These are phyloP conservation scores for Halictus rubicundus DNA, from an alignment of 1,140 invertebrate species.

Conservation along the genomic window DNA sequence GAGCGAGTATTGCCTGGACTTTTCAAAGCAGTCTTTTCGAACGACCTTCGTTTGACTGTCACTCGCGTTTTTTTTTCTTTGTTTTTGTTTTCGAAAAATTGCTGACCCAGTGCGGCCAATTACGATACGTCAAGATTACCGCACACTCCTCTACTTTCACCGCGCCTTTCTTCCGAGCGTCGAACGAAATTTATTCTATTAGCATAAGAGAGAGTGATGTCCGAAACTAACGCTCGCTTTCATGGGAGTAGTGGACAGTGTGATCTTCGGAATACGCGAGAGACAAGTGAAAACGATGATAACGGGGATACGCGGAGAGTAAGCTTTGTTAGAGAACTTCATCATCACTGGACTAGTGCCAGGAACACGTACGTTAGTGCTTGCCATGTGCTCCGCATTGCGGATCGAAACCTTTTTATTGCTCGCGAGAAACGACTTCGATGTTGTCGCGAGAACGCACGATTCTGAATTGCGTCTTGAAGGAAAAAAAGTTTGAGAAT, in stretches of 20 bases:
- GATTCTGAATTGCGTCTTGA: too few relatives aligned
- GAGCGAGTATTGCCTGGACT: too few relatives aligned
- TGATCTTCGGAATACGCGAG: not conserved
- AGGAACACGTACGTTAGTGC: constrained; percentile 7
- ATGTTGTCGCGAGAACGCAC: too few relatives aligned
- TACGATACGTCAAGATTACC: constrained; percentile 30
- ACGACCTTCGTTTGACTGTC: too few relatives aligned
- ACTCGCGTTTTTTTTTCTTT: too few relatives aligned
- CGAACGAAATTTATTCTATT: constrained; percentile 48
- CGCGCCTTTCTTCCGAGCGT: constrained; percentile 17
- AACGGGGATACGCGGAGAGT: too few relatives aligned
- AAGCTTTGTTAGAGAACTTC: not conserved
- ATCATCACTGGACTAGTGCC: constrained; percentile 33
- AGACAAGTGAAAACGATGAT: not conserved
- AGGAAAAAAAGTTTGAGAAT: too few relatives aligned
- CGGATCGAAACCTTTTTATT: constrained; percentile 23
- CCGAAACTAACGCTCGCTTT: not conserved
- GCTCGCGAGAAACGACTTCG: too few relatives aligned
- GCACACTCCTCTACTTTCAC: constrained; percentile 55
- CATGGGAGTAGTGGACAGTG: too few relatives aligned
- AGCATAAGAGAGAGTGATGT: constrained; percentile 58
- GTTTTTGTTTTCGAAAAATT: too few relatives aligned
- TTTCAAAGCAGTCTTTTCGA: too few relatives aligned
- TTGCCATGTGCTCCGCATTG: constrained; percentile 23
- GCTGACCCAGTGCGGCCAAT: not conserved